phyloP scores from a whole-genome alignment of 2,797 vertebrate genomes.

The Pangasius djambal region DNA sequence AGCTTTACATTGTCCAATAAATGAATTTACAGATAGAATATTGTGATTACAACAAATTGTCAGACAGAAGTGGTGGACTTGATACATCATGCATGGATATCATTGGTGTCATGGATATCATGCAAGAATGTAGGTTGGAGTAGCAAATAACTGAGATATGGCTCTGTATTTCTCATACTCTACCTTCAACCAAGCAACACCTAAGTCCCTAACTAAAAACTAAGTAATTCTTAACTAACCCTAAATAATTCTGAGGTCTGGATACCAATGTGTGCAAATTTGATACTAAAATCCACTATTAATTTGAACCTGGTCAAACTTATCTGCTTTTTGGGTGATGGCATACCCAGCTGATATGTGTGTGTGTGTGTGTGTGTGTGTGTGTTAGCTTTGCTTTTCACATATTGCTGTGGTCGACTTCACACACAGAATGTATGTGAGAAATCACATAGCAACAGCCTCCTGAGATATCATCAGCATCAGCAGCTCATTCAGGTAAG shows the following conservation, averaged over 20 bases:
- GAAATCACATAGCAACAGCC: not conserved
- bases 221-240: not conserved
- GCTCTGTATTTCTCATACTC: not conserved
- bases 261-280: not conserved
- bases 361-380: not conserved
- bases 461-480: slow-evolving; percentile 15
- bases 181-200: not conserved
- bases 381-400: not conserved
- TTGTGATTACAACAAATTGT: not conserved
- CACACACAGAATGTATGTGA: not conserved
- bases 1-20: not conserved
- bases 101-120: too few species aligned
- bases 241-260: not conserved
- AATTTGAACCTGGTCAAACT: not conserved
- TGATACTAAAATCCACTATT: not conserved
- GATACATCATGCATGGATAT: not conserved
- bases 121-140: not conserved
- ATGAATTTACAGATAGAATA: not conserved
- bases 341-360: not conserved
- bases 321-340: not conserved
- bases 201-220: not conserved
- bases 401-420: not conserved
- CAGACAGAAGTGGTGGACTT: not conserved
- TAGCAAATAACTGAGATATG: not conserved
- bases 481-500: slow-evolving; percentile 37